phyloP scores from a whole-genome alignment of 2,888 invertebrate genomes.

The Drosophila kambysellisi region DNA sequence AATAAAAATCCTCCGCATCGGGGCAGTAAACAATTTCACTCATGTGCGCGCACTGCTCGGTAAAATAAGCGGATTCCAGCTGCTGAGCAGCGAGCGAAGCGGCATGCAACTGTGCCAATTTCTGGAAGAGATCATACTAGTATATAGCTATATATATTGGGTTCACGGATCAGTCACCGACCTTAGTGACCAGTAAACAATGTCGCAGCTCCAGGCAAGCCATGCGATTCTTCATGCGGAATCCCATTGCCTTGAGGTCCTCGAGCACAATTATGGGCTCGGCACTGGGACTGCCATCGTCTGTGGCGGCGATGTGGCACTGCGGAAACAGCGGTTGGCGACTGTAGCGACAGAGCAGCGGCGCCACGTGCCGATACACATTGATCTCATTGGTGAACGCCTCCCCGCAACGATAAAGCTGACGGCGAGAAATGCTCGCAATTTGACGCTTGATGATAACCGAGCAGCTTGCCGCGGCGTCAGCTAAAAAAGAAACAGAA shows the following conservation, averaged over 20 bases:
- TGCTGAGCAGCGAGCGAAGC: conserved; percentile 82
- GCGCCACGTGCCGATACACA: conserved; percentile 81
- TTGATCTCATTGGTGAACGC: conserved; percentile 84
- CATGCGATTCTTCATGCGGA: conserved; percentile 80
- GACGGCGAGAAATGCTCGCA: conserved; percentile 79
- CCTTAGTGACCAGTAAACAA: conserved; percentile 83
- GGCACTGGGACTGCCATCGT: conserved; percentile 69
- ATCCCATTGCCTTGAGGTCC: conserved; percentile 80
- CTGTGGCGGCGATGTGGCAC: conserved; percentile 79
- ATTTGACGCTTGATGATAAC: conserved; percentile 84
- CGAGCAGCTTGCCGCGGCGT: conserved; percentile 45
- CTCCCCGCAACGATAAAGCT: conserved; percentile 83
- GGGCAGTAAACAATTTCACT: conserved; percentile 83
- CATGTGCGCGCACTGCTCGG: conserved; percentile 64
- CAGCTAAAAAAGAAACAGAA: conserved; percentile 27
- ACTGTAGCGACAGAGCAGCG: conserved; percentile 74
- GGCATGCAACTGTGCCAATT: conserved; percentile 83
- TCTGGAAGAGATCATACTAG: conserved; percentile 60
- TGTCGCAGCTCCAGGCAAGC: conserved; percentile 78
- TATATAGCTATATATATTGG: not conserved
- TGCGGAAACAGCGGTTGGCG: conserved; percentile 72
- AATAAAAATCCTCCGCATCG: conserved; percentile 81
- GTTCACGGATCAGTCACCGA: conserved; percentile 29
- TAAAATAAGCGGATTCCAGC: conserved; percentile 65
- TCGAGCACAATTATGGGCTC: conserved; percentile 82